Evolutionary conservation across 2,888 invertebrate genomes (phyloP), one percentile per base, ranked within the genome.

Genomic region (Noctua pronuba): DNA sequence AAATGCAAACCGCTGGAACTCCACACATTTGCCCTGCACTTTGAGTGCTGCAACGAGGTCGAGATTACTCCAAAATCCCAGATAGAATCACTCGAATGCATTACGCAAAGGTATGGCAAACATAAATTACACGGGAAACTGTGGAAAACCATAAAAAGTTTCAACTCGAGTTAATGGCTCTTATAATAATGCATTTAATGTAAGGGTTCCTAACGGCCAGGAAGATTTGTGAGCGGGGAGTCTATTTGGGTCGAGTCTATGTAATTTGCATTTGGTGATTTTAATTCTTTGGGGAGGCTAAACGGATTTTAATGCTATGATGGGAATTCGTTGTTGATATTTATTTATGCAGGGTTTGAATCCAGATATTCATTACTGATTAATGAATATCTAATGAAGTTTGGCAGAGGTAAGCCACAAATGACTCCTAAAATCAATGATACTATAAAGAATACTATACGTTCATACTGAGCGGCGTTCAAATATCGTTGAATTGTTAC

Each of bases 151-250:
- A 77, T 86, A 86, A 86, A 85, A 85, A 86, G 77, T 83, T 86
- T 73, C 83, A 71, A 67, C 74, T 79, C 41, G 49, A 68, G 75
- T 69, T 79, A 85, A 85, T 85, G 83, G 75, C 83, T 75, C 70
- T 86, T 77, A 75, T 72, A 75, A 85, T 85, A 85, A 86, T 83
- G 86, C 86, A 83, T 86, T 86, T 83, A 80, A 83, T 80, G 86
- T 85, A 85, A 85, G 80, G 85, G 86, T 60, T 82, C 79, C 69
- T 73, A 80, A 86, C 77, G 83, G 85, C 73, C 76, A 77, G n/a
- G 64, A 83, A 85, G 85, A 86, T 85, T 85, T 86, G 85, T 75
- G 86, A 83, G 75, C 72, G 52, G 73, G 72, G 64, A 80, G 74
- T 85, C 72, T 83, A 86, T 86, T 85, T 86, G 49, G 79, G 80